These are phyloP conservation scores for Alviniconcha strummeri DNA, from an alignment of 2,888 invertebrate genomes.

Conservation along the genomic window DNA sequence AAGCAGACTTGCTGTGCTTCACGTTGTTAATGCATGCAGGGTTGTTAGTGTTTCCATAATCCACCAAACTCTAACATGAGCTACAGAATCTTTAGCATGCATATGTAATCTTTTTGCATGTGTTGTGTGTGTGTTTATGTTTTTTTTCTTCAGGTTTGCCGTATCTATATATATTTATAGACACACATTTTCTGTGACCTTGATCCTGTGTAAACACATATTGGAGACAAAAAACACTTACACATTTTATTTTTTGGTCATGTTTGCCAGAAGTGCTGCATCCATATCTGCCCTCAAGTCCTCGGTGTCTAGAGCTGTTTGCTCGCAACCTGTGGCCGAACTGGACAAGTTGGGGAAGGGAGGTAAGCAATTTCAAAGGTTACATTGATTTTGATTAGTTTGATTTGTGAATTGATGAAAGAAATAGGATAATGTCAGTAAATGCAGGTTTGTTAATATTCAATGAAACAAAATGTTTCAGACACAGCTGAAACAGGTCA, in stretches of 20 bases:
- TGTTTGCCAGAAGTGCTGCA: slow-evolving; percentile 79
- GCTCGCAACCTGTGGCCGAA: slow-evolving; percentile 93
- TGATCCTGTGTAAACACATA: no score
- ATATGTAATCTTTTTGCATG: no score
- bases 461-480: background rate
- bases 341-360: slow-evolving; percentile 84
- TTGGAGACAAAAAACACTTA: no score
- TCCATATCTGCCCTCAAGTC: slow-evolving; percentile 77
- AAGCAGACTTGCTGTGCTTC: no score
- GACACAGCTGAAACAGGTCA: background rate
- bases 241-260: no score
- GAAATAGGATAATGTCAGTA: background rate
- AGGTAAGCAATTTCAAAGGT: background rate
- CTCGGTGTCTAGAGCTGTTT: slow-evolving; percentile 89
- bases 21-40: no score
- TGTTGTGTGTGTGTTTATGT: background rate
- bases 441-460: background rate
- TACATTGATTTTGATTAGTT: background rate
- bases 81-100: no score
- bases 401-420: background rate
- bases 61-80: no score
- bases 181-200: no score
- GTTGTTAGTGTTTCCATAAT: no score
- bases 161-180: no score
- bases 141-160: background rate